phyloP scores from a whole-genome alignment of 1,140 invertebrate genomes.

The Drosophila albomicans region DNA sequence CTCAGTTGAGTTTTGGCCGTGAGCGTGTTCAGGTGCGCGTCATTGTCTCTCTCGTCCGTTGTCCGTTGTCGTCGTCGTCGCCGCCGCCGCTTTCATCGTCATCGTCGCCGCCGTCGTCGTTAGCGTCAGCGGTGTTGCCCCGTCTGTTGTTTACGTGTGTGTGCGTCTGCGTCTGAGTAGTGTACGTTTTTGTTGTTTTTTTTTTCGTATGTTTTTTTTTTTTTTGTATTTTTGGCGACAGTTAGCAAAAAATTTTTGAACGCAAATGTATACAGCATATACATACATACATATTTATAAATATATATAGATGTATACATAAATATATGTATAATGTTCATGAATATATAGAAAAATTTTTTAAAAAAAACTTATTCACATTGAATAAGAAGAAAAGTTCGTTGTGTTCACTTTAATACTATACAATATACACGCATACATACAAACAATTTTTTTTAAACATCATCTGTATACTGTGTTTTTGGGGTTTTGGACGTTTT shows the following conservation, averaged over 20 bases:
- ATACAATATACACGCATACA: constrained; percentile 9
- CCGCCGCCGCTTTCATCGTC: constrained; percentile 26
- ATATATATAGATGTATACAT: constrained; percentile 1
- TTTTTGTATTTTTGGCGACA: constrained; percentile 47
- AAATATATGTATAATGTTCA: constrained; percentile 14
- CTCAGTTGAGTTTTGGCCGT: constrained; percentile 64
- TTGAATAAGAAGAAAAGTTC: constrained; percentile 33
- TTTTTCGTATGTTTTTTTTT: constrained; percentile 42
- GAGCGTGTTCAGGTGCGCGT: constrained; percentile 54
- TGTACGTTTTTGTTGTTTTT: constrained; percentile 49
- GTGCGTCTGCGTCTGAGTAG: constrained; percentile 56
- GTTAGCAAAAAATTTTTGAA: constrained; percentile 48
- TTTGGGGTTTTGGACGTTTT: constrained; percentile 5
- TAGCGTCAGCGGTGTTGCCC: constrained; percentile 24
- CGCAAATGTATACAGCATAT: constrained; percentile 29
- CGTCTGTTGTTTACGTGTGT: constrained; percentile 47
- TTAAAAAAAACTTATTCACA: constrained; percentile 19
- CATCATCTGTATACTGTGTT: constrained; percentile 18
- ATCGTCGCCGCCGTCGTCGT: constrained; percentile 26
- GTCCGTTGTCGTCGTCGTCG: constrained; percentile 37
- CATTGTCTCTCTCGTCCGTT: constrained; percentile 27
- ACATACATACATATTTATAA: constrained; percentile 19
- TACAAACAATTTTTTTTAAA: constrained; percentile 7
- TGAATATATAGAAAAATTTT: constrained; percentile 5
- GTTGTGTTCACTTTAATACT: constrained; percentile 13